Conservation (phyloP, 1,140 invertebrate genomes). For the Adelges cooleyi region DNA sequence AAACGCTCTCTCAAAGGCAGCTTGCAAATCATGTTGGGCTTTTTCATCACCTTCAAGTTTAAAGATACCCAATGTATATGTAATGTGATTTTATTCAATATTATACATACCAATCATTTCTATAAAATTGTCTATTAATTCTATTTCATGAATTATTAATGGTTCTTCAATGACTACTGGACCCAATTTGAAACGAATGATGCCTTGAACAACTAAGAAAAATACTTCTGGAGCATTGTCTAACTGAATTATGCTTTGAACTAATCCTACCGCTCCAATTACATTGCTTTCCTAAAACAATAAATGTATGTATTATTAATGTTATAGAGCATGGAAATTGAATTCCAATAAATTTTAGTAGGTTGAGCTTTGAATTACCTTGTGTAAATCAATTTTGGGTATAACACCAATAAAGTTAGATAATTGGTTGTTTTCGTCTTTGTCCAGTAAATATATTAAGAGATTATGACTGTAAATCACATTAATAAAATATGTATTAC, state of each 20-base stretch:
- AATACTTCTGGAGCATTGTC: background rate
- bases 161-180: background rate
- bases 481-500: background rate
- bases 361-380: background rate
- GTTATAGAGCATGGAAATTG: background rate
- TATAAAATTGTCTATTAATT: background rate
- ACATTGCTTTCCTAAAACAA: background rate
- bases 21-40: background rate
- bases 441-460: background rate
- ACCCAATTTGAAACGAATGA: slow-evolving; percentile 6
- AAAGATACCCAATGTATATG: background rate
- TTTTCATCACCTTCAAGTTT: background rate
- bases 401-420: background rate
- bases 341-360: background rate
- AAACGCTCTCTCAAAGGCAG: background rate
- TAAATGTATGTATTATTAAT: background rate
- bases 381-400: background rate
- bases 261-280: background rate
- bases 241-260: background rate
- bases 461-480: background rate
- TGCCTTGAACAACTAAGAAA: background rate
- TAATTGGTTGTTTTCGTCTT: background rate
- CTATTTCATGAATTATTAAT: slow-evolving; percentile 8
- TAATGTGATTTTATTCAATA: background rate
- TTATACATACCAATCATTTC: background rate